Evolutionary conservation across 2,888 invertebrate species (phyloP), one percentile per base, ranked within the genome.

Genomic region (Meiosimyza platycephala): DNA sequence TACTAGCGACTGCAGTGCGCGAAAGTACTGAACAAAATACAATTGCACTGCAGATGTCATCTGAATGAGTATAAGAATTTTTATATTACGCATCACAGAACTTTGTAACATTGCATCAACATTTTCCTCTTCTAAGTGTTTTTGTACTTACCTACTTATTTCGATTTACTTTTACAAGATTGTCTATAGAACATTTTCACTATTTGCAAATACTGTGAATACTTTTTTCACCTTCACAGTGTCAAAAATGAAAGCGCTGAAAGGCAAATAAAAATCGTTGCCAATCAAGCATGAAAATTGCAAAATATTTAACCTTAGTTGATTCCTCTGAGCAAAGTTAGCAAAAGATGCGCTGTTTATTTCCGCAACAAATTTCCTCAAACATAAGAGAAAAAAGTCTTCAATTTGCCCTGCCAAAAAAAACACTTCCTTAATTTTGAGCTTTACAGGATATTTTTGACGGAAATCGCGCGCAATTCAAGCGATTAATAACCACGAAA

Each of bases 401-500:
- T 9, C 40, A 7, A 40, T 40, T 9, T 40, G 40, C 40, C 9
- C 40, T 51, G n/a, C 16, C 13, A 52, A 65, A 40, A 3, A 22
- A 52, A 16, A 66, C 52, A 52, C 22, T 66, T 66, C 66, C 66
- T 54, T 51, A 66, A 66, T 66, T 66, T 40, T 55, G 54, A 16
- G 16, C 4, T 52, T n/a, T 54, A 54, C 54, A 66, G 66, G 66
- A 66, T 40, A 47, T 66, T 54, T 18, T 54, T 54, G n/a, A 52
- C n/a, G 66, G 66, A 54, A 66, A 66, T 54, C 66, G 33, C 16
- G 16, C 54, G n/a, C 51, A 33, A 13, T 54, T 15, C 33, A 16
- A 40, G 54, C 52, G 22, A 64, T 51, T 64, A 64, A 50, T 50
- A 47, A 51, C 4, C 12, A 52, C 13, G 52, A 40, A 33, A 66